phyloP scores from a whole-genome alignment of 2,797 vertebrate species.

The Amazona ochrocephala region DNA sequence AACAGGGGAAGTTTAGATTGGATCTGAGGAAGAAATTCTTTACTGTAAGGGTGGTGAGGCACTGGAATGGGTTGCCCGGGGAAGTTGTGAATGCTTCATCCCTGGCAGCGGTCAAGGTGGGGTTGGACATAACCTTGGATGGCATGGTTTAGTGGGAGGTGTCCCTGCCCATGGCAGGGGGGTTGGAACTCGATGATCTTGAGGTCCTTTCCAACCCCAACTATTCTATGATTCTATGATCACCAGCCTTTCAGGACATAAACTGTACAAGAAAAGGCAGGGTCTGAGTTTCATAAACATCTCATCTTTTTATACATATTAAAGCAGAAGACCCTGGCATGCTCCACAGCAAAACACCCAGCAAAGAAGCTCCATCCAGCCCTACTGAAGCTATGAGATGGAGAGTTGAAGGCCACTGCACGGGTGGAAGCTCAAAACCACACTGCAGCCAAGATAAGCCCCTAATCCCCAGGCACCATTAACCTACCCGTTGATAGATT shows the following conservation, averaged over 20 bases:
- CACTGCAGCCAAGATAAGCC: neutral
- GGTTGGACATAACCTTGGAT: too few species aligned
- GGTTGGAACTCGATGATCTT: too few species aligned
- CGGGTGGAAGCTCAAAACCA: neutral
- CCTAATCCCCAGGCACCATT: neutral
- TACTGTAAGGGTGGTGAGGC: too few species aligned
- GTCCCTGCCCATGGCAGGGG: too few species aligned
- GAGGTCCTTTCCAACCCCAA: too few species aligned
- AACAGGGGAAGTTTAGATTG: too few species aligned
- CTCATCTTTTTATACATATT: slow-evolving; percentile 13
- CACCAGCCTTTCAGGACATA: neutral
- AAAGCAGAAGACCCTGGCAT: neutral
- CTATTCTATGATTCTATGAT: too few species aligned
- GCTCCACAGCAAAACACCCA: accelerated
- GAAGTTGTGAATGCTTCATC: too few species aligned
- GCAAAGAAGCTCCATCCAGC: neutral
- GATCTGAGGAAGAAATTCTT: too few species aligned
- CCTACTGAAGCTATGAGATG: accelerated
- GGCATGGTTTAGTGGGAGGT: too few species aligned
- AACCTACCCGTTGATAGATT: neutral
- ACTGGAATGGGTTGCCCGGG: too few species aligned
- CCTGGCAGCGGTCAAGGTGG: too few species aligned
- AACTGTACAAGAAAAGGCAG: neutral
- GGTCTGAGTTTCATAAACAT: slow-evolving; percentile 29
- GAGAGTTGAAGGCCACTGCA: neutral